Evolutionary conservation across 1,140 invertebrate species (phyloP), one percentile per base, ranked within the genome.

Genomic region (Antheraea mylitta): DNA sequence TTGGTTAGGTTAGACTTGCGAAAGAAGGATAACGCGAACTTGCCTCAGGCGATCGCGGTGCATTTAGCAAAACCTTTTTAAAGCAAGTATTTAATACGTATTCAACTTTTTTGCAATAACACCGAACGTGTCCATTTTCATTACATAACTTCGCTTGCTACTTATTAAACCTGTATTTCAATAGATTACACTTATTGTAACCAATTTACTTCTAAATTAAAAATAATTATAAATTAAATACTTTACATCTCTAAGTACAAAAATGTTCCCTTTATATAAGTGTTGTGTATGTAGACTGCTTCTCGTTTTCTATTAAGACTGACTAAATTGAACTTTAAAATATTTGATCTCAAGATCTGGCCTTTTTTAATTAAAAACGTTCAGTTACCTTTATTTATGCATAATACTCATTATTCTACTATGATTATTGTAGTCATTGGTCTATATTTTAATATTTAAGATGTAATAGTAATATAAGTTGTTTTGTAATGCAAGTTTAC

Each of bases 401-500:
- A 53, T n/a, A 53, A 53, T 53, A 53, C 45, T 53, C 45, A 16
- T 5, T 53, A 53, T 53, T 53, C 45, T 53, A 53, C 45, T 53
- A 53, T 53, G 45, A 53, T 53, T 16, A 53, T 53, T 53, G 45
- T 53, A 53, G 11, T 8, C 7, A 8, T 42, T 42, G 38, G 11
- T 13, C 45, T 53, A 53, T 53, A 16, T 2, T 53, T 53, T 16
- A 16, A 16, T 16, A 53, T 53, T 53, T 13, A 16, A 53, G 11
- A 9, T 53, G 45, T 53, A 53, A 16, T 53, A 53, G 11, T 42
- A 42, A 53, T 53, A 42, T 53, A 53, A 53, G 45, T 1, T 53
- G 45, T 53, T 53, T 53, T 53, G 45, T 53, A 53, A 53, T 53
- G 16, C 45, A 53, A 53, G 10, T 53, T 53, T 53, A 53, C 45